Conservation (phyloP, 2,797 vertebrate genomes). For the Channallabes apus region DNA sequence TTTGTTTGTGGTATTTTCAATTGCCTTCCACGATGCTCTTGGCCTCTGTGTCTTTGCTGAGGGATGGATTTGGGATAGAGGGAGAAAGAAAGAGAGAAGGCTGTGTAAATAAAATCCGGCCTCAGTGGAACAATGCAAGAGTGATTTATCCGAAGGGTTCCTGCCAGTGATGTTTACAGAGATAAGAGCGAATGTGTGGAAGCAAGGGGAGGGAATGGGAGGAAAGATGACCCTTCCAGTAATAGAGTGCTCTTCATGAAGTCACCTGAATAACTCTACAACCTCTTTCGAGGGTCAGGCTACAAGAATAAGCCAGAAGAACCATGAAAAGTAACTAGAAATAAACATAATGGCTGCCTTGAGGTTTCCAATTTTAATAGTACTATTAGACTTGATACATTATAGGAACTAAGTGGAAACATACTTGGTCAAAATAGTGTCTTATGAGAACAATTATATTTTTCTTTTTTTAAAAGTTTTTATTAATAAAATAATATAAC, state of each 20-base stretch:
- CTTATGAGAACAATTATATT: background rate
- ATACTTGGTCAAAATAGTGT: background rate
- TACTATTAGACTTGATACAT: background rate
- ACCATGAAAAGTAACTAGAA: background rate
- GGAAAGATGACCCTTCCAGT: conserved; percentile 14
- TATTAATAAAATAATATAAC: background rate
- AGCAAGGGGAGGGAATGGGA: background rate
- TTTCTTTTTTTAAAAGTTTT: background rate
- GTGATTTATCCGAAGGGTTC: conserved; percentile 48
- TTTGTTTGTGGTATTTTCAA: conserved; percentile 58
- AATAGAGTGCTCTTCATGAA: conserved; percentile 15
- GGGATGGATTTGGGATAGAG: conserved; percentile 36
- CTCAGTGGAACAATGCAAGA: conserved; percentile 31
- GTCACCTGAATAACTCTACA: conserved; percentile 18
- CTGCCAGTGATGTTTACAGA: conserved; percentile 34
- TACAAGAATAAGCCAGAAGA: background rate
- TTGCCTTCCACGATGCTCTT: conserved; percentile 46
- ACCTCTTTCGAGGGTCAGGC: background rate
- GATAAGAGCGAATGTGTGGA: conserved; percentile 26
- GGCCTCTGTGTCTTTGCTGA: conserved; percentile 49
- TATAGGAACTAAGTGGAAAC: background rate
- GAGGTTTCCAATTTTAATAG: background rate
- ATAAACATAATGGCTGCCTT: background rate
- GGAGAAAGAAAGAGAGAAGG: conserved; percentile 29
- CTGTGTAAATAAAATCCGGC: conserved; percentile 46